Evolutionary conservation across 2,888 invertebrate species (phyloP), one percentile per base, ranked within the genome.

Genomic region (Tenthredo livida): DNA sequence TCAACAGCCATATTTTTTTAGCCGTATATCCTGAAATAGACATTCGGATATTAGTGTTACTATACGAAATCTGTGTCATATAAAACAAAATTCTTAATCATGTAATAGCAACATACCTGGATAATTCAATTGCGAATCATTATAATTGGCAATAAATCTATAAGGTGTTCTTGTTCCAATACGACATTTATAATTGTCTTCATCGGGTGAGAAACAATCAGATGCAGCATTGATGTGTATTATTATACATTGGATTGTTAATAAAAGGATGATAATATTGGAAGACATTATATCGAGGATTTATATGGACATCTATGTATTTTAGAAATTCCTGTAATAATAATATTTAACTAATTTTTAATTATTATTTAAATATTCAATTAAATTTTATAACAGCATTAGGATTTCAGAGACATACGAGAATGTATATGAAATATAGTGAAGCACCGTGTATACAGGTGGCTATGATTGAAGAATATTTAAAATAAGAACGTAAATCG

Each of bases 141-240:
- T 94, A 88, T 94, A 94, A 92, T 97, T 97, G 73, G 94, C 95
- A 87, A 96, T 94, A 89, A 95, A 95, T 89, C 97, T 95, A 91
- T 97, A 97, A 0, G 97, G 96, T 12, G 97, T 96, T 91, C 96
- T 96, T 10, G 96, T 95, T 61, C 95, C 95, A 85, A 97, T 94
- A 92, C 94, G 94, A 84, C 93, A 92, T 88, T 94, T 83, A 90
- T 91, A 87, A 85, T 88, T 47, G 70, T 88, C 84, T 72, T 80
- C 58, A 72, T 80, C 58, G 2, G 70, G 40, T 25, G 67, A 80
- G 43, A 87, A 85, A 85, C 87, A 87, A 83, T 87, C 54, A 17
- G 37, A 78, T 75, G 40, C 80, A 1, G 29, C 10, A 10, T 58
- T 77, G 10, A 67, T 21, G 37, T 61, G 58, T 29, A 80, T 54